A percentile compares a stretch with the other conserved stretches of the same genome.
These are phyloP conservation scores for Sminthurinus aureus DNA, from an alignment of 2,888 invertebrate genomes.

Conservation along the genomic window DNA sequence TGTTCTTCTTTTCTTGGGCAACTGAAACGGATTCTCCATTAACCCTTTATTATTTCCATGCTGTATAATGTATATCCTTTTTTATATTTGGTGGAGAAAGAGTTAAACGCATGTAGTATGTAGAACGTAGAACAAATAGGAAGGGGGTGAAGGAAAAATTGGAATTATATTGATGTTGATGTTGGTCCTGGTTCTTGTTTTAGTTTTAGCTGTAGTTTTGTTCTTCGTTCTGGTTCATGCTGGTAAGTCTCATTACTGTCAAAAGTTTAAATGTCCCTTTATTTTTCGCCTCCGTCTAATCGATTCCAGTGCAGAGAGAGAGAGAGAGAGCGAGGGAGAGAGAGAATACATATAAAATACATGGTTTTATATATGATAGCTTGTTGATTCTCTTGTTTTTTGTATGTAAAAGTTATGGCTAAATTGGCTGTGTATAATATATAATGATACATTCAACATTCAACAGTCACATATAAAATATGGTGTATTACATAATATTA, in stretches of 20 bases:
- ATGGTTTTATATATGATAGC: no score
- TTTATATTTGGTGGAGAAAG: not conserved
- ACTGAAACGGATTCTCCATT: no score
- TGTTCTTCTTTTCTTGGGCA: no score
- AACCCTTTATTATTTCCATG: no score
- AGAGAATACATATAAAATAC: not conserved
- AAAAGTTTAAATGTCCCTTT: constrained; percentile 32
- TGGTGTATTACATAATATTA: not conserved
- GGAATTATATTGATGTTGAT: no score
- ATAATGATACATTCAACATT: not conserved
- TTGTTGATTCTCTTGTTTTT: no score
- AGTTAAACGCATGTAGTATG: not conserved
- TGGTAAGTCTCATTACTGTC: constrained; percentile 27
- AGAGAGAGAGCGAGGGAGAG: not conserved
- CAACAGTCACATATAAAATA: not conserved
- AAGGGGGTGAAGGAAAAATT: no score
- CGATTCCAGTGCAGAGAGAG: constrained; percentile 13
- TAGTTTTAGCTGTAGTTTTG: not conserved
- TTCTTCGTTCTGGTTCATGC: not conserved
- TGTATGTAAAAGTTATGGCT: no score
- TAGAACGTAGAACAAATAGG: no score
- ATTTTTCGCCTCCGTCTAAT: constrained; percentile 12
- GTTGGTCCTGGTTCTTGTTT: no score
- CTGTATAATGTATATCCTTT: no score
- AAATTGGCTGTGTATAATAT: not conserved